phyloP scores from a whole-genome alignment of 2,888 invertebrate species.

The Punctoribates punctum region DNA sequence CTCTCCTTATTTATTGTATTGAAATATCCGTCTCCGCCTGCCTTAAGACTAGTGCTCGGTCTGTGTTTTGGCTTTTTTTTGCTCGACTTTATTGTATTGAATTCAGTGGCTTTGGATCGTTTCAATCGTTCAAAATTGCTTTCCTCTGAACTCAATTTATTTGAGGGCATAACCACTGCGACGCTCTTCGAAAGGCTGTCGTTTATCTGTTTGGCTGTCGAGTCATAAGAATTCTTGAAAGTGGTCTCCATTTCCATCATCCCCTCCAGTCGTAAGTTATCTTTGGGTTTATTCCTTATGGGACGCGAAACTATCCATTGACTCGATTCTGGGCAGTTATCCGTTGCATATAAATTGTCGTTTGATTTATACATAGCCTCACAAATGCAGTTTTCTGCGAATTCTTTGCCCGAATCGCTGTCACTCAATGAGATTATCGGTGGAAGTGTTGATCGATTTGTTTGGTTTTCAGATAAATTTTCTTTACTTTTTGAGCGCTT shows the following conservation, averaged over 20 bases:
- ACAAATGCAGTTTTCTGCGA: conserved; percentile 31
- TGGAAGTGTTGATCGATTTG: conserved; percentile 29
- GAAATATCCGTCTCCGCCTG: conserved; percentile 44
- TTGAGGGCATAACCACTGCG: conserved; percentile 33
- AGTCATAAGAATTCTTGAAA: conserved; percentile 40
- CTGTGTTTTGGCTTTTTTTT: conserved; percentile 21
- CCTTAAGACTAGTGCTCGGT: conserved; percentile 46
- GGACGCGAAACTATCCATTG: conserved; percentile 44
- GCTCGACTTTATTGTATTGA: conserved; percentile 9
- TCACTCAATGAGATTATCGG: conserved; percentile 40
- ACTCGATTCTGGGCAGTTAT: conserved; percentile 41
- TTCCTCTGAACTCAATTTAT: conserved; percentile 16
- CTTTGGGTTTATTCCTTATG: conserved; percentile 42
- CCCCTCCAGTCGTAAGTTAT: conserved; percentile 46
- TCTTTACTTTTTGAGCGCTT: neutral
- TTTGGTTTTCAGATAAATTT: neutral
- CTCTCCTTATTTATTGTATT: conserved; percentile 38
- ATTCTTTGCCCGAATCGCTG: conserved; percentile 20
- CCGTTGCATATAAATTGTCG: neutral
- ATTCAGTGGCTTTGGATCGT: neutral
- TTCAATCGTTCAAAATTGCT: conserved; percentile 26
- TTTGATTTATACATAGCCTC: conserved; percentile 31
- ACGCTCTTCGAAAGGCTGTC: neutral
- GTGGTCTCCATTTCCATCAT: conserved; percentile 46
- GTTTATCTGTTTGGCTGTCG: conserved; percentile 44